Evolutionary conservation across 2,888 invertebrate genomes (phyloP), one percentile per base, ranked within the genome.

Genomic region (Sesamia inferens): DNA sequence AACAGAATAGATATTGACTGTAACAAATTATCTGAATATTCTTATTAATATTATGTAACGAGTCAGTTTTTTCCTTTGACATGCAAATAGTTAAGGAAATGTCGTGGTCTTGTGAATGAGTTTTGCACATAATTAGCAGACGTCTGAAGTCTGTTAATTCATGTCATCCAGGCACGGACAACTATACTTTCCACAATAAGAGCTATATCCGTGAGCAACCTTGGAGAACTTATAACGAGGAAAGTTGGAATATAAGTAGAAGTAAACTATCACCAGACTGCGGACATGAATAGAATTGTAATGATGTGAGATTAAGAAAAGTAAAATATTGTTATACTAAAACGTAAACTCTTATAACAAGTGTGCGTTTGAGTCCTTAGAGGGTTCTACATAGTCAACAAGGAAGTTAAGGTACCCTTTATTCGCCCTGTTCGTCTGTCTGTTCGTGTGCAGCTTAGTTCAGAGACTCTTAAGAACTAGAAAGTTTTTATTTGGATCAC

Each of bases 1-100:
- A 31, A 31, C 31, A 31, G 31, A 31, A 3, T 31, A 31, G 31
- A 3, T 31, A 47, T 66, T 10, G 13, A 61, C 62, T 48, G 31
- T 48, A 58, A 62, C 62, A 47, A 77, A 63, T 65, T 55, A 59
- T 62, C 10, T 51, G 3, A 19, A 14, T 22, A 47, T 58, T 44
- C 58, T 31, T 44, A 48, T 31, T 11, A 63, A 13, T 13, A 48
- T 63, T 22, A 81, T 51, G 22, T 64, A n/a, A 76, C 24, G 31
- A 39, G 51, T n/a, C 13, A 71, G 11, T n/a, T 71, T 67, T 67
- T 82, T 68, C 54, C 13, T 82, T 79, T 54, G 14, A 24, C 11
- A 72, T 82, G 68, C 19, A 70, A 80, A 80, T 83, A 7, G 31
- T 65, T 16, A 16, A 78, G 63, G 82, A 82, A 79, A 81, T 76